These are phyloP conservation scores for Pyrrhia umbra DNA, from an alignment of 2,888 invertebrate genomes.

Conservation along the genomic window DNA sequence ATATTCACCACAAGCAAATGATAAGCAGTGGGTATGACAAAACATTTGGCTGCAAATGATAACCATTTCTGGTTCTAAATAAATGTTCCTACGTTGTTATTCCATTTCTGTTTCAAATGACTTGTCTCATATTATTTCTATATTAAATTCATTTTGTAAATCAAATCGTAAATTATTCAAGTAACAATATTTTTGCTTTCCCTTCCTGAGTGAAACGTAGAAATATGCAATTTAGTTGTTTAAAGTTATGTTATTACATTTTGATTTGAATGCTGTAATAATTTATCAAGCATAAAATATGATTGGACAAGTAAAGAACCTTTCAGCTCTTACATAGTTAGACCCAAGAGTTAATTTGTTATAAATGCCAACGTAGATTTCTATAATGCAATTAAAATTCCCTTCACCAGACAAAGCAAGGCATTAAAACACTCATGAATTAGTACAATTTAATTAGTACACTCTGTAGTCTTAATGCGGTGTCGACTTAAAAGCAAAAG, in stretches of 20 bases:
- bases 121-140: constrained; percentile 13
- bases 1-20: constrained; percentile 18
- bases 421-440: constrained; percentile 32
- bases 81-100: constrained; percentile 7
- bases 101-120: constrained; percentile 6
- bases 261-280: background rate
- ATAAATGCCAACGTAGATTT: constrained; percentile 1
- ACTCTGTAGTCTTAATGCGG: constrained; percentile 20
- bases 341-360: background rate
- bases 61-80: constrained; percentile 26
- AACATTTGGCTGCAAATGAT: constrained; percentile 14
- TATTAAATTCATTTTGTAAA: constrained; percentile 27
- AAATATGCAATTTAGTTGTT: constrained; percentile 13
- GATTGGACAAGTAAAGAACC: background rate
- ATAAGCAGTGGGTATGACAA: constrained; percentile 10
- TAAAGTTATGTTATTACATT: background rate
- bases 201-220: constrained; percentile 24
- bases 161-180: constrained; percentile 27
- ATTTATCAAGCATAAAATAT: constrained; percentile 1
- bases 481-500: constrained; percentile 12
- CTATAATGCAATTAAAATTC: constrained; percentile 39
- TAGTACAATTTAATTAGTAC: constrained; percentile 33
- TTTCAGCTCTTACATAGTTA: background rate
- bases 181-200: constrained; percentile 36
- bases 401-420: constrained; percentile 26